These are phyloP conservation scores for Eulemur coronatus DNA, from an alignment of 2,797 vertebrate genomes.

Conservation along the genomic window DNA sequence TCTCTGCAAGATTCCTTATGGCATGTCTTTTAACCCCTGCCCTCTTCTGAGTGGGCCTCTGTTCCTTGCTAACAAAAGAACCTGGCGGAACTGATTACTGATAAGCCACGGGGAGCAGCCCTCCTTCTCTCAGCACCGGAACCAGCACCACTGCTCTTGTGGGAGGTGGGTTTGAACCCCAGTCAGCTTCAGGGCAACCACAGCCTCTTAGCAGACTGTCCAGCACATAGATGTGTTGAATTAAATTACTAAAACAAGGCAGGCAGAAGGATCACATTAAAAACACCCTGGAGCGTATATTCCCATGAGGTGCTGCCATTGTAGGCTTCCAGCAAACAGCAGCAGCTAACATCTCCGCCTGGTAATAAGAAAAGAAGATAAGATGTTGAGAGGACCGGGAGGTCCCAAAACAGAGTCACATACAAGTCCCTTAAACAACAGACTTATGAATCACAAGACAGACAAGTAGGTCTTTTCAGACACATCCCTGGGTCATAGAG, in stretches of 20 bases:
- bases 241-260: constrained; percentile 24
- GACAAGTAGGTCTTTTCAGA: background rate
- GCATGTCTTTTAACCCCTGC: background rate
- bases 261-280: constrained; percentile 22
- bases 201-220: background rate
- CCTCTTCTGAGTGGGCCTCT: background rate
- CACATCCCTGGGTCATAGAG: background rate
- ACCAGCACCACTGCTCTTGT: background rate
- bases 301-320: background rate
- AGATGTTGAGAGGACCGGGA: background rate
- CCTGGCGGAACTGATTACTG: background rate
- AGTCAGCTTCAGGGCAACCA: background rate
- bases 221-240: constrained; percentile 42
- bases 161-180: background rate
- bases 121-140: background rate
- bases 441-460: background rate
- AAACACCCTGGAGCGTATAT: background rate
- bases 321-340: background rate
- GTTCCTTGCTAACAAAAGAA: background rate
- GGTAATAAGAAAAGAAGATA: background rate
- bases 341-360: background rate
- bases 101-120: background rate
- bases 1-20: background rate
- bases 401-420: background rate
- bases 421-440: background rate